Evolutionary conservation across 2,888 invertebrate genomes (phyloP), one percentile per base, ranked within the genome.

Genomic region (Heliconius sara): DNA sequence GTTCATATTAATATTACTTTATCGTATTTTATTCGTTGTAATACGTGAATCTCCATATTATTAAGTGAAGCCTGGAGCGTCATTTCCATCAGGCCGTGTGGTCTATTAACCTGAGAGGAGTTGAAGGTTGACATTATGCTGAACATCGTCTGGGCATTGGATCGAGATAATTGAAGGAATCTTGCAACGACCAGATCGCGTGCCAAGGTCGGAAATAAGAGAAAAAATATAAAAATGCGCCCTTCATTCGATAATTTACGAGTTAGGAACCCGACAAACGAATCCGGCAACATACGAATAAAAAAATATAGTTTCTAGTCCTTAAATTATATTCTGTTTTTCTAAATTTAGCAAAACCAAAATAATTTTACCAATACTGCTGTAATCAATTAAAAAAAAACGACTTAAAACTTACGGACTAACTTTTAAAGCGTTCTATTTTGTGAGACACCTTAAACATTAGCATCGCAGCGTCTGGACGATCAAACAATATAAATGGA

Each of bases 401-500:
- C 19, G 19, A 52, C 19, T 7, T 22, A 19, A 19, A 60, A 60
- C 10, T n/a, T n/a, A n/a, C 1, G n/a, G 3, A 60, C 60, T 57
- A 30, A 13, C 72, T n/a, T 57, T 57, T 19, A 30, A 57, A 72
- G 52, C n/a, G 5, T 30, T 30, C 30, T 52, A 30, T 22, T 60
- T 34, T 68, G 22, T 39, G 68, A 16, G 27, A 57, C 57, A 73
- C 77, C 81, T 74, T 82, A 77, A 78, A 63, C 80, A 83, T 83
- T 81, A 80, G 81, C 60, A 78, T 78, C 72, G 52, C 79, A 78
- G 79, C 80, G 73, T 86, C 86, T 85, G 82, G 81, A 80, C 85
- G 87, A 85, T 89, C 88, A 88, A 89, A 89, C 88, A 88, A 88
- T 88, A 89, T 88, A 89, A 89, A 89, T 89, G 87, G 87, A 87